phyloP scores from a whole-genome alignment of 2,888 invertebrate species.

The Byasa hedistus region DNA sequence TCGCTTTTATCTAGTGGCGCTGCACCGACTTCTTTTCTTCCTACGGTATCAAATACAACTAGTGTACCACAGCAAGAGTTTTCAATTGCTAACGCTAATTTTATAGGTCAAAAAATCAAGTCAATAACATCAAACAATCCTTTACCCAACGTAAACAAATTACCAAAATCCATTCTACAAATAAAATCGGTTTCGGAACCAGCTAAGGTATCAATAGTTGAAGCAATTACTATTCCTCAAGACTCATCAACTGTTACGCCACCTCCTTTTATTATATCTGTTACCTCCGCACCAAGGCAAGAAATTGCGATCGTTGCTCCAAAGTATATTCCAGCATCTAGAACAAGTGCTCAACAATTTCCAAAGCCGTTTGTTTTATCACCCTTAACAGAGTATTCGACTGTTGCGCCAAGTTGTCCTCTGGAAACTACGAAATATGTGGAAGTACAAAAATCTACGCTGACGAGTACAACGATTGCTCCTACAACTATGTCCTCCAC shows the following conservation, averaged over 20 bases:
- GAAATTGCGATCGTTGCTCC: background rate
- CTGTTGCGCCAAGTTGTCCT: background rate
- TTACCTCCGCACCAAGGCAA: background rate
- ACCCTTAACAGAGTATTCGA: background rate
- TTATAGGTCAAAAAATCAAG: background rate
- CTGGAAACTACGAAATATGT: background rate
- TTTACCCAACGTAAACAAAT: background rate
- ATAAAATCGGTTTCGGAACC: background rate
- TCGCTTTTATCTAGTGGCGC: too few relatives aligned
- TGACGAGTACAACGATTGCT: background rate
- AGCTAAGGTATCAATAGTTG: background rate
- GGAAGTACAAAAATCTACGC: background rate
- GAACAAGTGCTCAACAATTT: background rate
- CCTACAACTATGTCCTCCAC: background rate
- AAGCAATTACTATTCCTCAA: background rate
- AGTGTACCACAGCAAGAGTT: too few relatives aligned
- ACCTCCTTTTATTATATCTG: background rate
- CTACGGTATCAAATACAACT: too few relatives aligned
- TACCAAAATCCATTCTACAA: background rate
- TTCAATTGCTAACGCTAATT: background rate
- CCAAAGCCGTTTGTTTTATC: background rate
- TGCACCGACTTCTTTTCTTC: too few relatives aligned
- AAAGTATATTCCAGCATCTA: background rate
- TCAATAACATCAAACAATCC: background rate
- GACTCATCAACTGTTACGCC: background rate